Evolutionary conservation across 2,888 invertebrate genomes (phyloP).

Genomic region (Dilophus febrilis): DNA sequence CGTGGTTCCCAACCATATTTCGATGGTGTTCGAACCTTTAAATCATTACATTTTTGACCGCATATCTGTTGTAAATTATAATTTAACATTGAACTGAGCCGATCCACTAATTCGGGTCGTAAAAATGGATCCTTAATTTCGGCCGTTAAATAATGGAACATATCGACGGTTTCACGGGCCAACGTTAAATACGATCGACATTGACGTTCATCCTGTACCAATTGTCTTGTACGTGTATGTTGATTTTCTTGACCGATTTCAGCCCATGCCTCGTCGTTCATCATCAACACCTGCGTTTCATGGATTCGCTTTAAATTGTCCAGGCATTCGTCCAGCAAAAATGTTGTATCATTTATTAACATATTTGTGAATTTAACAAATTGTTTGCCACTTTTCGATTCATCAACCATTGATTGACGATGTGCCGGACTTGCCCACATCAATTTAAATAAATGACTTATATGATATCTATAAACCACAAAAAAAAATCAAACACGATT

Average conservation of each 20-base stretch:
- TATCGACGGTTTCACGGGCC: conserved; percentile 89
- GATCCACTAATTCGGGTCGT: conserved; percentile 78
- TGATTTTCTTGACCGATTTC: conserved; percentile 48
- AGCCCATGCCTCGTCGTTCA: conserved; percentile 49
- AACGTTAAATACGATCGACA: conserved; percentile 81
- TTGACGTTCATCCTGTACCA: conserved; percentile 70
- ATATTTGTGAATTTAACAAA: conserved; percentile 93
- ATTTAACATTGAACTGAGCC: conserved; percentile 95
- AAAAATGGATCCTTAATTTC: conserved; percentile 92
- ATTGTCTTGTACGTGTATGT: conserved; percentile 57
- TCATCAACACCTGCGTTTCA: conserved; percentile 72
- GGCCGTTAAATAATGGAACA: conserved; percentile 90
- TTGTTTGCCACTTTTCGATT: conserved; percentile 78
- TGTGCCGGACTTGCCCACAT: conserved; percentile 91
- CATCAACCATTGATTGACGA: conserved; percentile 69
- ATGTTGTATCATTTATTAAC: conserved; percentile 97
- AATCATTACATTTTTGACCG: conserved; percentile 85
- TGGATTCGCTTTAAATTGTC: conserved; percentile 78
- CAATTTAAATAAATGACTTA: conserved; percentile 88
- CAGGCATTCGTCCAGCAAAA: conserved; percentile 87
- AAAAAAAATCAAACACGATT: neutral
- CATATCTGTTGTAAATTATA: conserved; percentile 94
- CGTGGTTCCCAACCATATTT: conserved; percentile 98
- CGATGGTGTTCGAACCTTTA: conserved; percentile 82
- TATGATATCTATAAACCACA: conserved; percentile 50